phyloP scores from a whole-genome alignment of 2,113 vertebrate genomes.

The Clarias batrachus region DNA sequence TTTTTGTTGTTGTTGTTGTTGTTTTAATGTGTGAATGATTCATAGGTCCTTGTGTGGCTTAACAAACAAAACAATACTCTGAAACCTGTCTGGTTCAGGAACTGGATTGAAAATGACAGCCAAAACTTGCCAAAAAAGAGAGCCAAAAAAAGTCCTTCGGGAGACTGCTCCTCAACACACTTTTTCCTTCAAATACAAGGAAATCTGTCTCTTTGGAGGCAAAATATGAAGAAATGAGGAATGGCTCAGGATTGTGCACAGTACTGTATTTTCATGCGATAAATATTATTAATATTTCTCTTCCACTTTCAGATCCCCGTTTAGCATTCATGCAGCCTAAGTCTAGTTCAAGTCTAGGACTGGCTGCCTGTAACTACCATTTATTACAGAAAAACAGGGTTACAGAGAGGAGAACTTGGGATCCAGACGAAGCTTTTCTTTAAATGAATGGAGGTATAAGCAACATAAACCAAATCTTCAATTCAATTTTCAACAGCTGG shows the following conservation, averaged over 20 bases:
- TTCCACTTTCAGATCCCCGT: not conserved
- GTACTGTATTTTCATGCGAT: not conserved
- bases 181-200: too few species aligned
- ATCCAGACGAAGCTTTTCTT: not conserved
- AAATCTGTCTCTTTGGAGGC: too few species aligned
- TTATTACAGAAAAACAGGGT: not conserved
- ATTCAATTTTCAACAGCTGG: not conserved
- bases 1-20: too few species aligned
- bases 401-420: not conserved
- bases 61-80: too few species aligned
- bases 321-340: not conserved
- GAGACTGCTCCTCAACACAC: too few species aligned
- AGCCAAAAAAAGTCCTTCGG: too few species aligned
- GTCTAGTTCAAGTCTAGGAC: not conserved
- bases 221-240: too few species aligned
- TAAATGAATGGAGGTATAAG: slow-evolving; percentile 11
- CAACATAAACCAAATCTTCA: not conserved
- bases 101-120: too few species aligned
- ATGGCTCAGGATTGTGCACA: not conserved
- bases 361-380: not conserved
- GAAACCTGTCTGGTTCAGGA: too few species aligned
- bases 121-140: too few species aligned
- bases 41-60: too few species aligned
- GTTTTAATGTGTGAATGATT: too few species aligned
- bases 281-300: not conserved